Conservation (phyloP, 2,113 vertebrate genomes). For the Myotis lucifugus region DNA sequence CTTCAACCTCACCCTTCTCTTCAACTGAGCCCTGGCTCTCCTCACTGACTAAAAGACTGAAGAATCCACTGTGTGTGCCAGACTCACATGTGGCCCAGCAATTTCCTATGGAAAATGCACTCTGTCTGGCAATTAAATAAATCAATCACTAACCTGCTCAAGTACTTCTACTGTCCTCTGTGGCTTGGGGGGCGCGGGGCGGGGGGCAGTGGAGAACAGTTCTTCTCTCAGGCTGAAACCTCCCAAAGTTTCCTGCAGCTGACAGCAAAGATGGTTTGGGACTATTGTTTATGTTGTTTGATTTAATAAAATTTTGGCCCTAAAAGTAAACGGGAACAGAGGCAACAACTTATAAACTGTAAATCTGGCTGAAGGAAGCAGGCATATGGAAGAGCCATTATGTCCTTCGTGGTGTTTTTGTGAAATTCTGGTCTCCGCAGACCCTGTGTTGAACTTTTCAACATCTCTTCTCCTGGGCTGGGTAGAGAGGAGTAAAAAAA, state of each 20-base stretch:
- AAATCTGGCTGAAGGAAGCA: constrained; percentile 43
- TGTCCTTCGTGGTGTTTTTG: neutral
- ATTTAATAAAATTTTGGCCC: constrained; percentile 61
- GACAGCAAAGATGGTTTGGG: constrained; percentile 50
- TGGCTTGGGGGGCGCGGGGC: neutral
- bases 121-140: constrained; percentile 76
- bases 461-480: neutral
- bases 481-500: neutral
- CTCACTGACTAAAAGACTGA: constrained; percentile 68
- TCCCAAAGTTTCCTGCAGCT: constrained; percentile 21
- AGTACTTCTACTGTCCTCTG: constrained; percentile 67
- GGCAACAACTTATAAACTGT: constrained; percentile 55
- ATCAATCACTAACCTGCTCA: constrained; percentile 72
- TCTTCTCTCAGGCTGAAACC: constrained; percentile 45
- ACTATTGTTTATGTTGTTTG: constrained; percentile 64
- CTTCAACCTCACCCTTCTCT: constrained; percentile 51
- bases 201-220: constrained; percentile 34
- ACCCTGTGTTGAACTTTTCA: constrained; percentile 28
- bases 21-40: constrained; percentile 49
- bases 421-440: constrained; percentile 50
- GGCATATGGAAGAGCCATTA: constrained; percentile 62
- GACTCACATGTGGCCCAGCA: constrained; percentile 75
- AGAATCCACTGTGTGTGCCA: constrained; percentile 72
- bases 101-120: constrained; percentile 84
- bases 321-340: constrained; percentile 71